Base-by-base conservation (phyloP, 2,888 invertebrate species). In the Synanthedon andrenaeformis region DNA sequence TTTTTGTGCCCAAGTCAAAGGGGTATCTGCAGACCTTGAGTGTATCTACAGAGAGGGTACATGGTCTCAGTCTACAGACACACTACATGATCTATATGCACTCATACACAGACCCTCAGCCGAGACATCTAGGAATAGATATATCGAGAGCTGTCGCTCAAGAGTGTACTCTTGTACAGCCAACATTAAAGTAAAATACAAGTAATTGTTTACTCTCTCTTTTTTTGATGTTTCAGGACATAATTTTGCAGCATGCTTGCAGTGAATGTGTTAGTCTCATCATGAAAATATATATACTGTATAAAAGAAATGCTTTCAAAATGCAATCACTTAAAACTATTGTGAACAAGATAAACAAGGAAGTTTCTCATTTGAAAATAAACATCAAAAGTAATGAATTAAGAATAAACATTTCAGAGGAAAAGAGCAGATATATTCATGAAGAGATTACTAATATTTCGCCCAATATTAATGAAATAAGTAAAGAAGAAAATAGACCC, bases 221-320 rank as follows among this genome's bases (percentile, higher is more conserved):
- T 35, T 35, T n/a, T 35, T 35, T 35, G 35, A 3, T 35, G 35
- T 35, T 73, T 58, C 65, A 79, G 79, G 75, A 76, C 13, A 55
- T 70, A 14, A 19, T 69, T 5, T 57, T 68, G n/a, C 51, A 59
- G 14, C 67, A 73, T 54, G 65, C 66, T 0, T 80, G 79, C 56
- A 55, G 61, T 13, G 55, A 60, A 4, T 80, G 79, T 52, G 56
- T 62, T 12, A 60, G 65, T 49, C 50, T 72, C 13, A 56, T 79
- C 10, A 58, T 72, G 3, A 69, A 64, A 55, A 66, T 73, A 52
- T 78, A 69, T 56, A 57, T 59, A 10, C 55, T 60, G 8, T 53
- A 79, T 41, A 62, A 63, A 54, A 66, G 57, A 54, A 66, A 69
- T 53, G 58, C 59, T 13, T 52, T 60, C 0, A 64, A 64, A 41